phyloP scores from a whole-genome alignment of 2,888 invertebrate species.

The Diaprepes abbreviatus region DNA sequence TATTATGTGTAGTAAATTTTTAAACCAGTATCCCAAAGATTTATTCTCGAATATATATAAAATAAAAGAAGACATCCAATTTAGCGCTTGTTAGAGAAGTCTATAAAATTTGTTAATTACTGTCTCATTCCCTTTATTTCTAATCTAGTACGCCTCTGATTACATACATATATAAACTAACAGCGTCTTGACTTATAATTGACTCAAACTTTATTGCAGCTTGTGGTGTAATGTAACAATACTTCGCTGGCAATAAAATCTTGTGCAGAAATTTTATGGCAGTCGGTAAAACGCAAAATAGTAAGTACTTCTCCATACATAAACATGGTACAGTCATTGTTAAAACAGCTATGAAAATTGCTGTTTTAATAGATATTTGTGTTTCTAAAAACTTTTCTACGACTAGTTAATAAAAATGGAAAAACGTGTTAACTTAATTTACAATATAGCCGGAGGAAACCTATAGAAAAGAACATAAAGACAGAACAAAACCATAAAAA shows the following conservation, averaged over 20 bases:
- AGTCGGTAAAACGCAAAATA: not conserved
- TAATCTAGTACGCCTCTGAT: conserved; percentile 14
- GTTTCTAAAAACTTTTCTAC: not conserved
- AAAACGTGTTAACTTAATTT: too few species aligned
- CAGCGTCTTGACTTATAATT: conserved; percentile 32
- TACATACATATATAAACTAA: conserved; percentile 13
- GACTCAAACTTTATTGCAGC: conserved; percentile 18
- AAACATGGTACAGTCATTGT: conserved; percentile 5
- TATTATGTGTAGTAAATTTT: too few species aligned
- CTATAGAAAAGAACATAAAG: too few species aligned
- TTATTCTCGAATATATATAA: too few species aligned
- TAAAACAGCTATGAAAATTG: not conserved
- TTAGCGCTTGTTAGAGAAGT: too few species aligned
- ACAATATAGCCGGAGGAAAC: too few species aligned
- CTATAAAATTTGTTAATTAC: too few species aligned
- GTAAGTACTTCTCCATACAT: conserved; percentile 4
- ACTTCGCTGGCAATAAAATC: conserved; percentile 20
- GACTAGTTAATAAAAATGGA: not conserved
- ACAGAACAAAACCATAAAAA: too few species aligned
- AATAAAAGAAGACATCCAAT: too few species aligned
- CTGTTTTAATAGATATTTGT: not conserved
- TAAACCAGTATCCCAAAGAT: too few species aligned
- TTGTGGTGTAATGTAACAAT: conserved; percentile 24
- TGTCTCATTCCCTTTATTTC: not conserved
- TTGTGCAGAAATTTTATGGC: conserved; percentile 6